Evolutionary conservation across 2,888 invertebrate species (phyloP).

Genomic region (Aporophyla lueneburgensis): DNA sequence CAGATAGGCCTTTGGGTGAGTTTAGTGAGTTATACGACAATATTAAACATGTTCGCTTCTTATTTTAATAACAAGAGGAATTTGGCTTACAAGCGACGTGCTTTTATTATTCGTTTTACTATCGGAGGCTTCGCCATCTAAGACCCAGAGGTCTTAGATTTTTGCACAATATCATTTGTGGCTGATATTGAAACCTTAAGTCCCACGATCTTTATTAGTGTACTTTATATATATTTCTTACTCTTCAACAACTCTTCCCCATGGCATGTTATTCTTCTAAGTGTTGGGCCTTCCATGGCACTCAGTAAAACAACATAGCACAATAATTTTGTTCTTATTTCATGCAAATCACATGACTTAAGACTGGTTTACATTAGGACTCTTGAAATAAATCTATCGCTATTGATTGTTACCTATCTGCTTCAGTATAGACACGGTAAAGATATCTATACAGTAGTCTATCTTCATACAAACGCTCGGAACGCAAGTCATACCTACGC

Average conservation of each 20-base stretch:
- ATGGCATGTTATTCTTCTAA: background rate
- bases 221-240: background rate
- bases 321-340: background rate
- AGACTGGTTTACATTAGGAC: no score
- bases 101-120: slow-evolving; percentile 1
- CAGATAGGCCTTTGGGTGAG: slow-evolving; percentile 92
- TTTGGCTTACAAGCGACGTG: background rate
- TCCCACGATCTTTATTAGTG: background rate
- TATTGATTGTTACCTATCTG: background rate
- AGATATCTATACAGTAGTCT: no score
- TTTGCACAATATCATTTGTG: background rate
- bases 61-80: background rate
- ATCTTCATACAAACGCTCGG: no score
- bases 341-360: no score
- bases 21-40: slow-evolving; percentile 52
- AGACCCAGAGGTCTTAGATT: background rate
- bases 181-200: background rate
- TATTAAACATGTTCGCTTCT: slow-evolving; percentile 31
- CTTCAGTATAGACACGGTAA: no score
- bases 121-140: background rate
- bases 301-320: background rate
- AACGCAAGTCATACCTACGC: no score
- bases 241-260: background rate
- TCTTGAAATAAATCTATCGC: background rate
- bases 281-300: background rate